Evolutionary conservation across 92 coral and sea anemone species (phyloP).

Genomic region (Palythoa caribaeorum): DNA sequence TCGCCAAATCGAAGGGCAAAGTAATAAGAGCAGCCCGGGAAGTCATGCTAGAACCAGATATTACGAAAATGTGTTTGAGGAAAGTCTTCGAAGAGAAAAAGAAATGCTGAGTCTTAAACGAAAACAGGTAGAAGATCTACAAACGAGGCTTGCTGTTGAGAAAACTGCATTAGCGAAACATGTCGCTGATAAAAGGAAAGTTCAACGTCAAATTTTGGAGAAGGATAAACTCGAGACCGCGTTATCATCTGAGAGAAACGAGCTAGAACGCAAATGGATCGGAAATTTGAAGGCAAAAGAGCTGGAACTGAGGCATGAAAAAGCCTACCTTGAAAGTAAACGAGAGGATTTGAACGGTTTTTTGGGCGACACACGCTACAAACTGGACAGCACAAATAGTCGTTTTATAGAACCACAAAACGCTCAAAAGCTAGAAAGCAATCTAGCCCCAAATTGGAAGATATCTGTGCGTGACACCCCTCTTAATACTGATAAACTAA

Average conservation of each 20-base stretch:
- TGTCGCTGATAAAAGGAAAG: conserved; percentile 70
- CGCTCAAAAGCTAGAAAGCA: not conserved
- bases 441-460: conserved; percentile 1
- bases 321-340: conserved; percentile 63
- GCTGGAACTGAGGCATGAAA: conserved; percentile 69
- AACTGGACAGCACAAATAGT: not conserved
- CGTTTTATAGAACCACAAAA: not conserved
- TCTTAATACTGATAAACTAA: not conserved
- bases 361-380: not conserved
- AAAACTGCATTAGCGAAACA: conserved; percentile 77
- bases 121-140: conserved; percentile 82
- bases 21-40: conserved; percentile 64
- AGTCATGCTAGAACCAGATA: conserved; percentile 60
- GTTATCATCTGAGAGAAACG: conserved; percentile 77
- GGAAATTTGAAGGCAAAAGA: conserved; percentile 78
- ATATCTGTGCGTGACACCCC: conserved; percentile 4
- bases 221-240: conserved; percentile 79
- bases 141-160: conserved; percentile 70
- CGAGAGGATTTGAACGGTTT: conserved; percentile 57
- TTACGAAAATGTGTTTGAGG: conserved; percentile 80
- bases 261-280: conserved; percentile 79
- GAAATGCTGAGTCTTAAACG: conserved; percentile 77
- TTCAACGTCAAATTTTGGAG: conserved; percentile 74
- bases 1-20: conserved; percentile 69
- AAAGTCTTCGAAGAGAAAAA: conserved; percentile 84